phyloP scores from a whole-genome alignment of 2,888 invertebrate species.

The Ceraclea dissimilis region DNA sequence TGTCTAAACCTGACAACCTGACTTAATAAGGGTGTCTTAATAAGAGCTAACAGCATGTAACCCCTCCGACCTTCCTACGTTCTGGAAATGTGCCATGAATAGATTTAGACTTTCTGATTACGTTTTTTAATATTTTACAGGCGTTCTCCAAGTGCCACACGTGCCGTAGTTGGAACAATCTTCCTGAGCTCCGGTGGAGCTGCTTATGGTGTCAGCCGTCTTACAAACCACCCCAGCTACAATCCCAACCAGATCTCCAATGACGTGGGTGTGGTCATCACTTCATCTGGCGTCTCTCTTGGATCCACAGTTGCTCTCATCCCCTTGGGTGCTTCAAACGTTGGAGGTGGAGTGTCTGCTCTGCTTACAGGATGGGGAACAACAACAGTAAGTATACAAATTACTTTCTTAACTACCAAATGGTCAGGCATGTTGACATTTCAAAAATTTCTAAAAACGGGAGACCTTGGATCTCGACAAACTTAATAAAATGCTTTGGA shows the following conservation, averaged over 20 bases:
- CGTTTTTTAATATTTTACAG: neutral
- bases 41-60: too few relatives aligned
- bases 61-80: too few relatives aligned
- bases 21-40: too few relatives aligned
- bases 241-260: constrained; percentile 1
- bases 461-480: too few relatives aligned
- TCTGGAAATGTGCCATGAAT: too few relatives aligned
- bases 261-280: constrained; percentile 14
- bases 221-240: constrained; percentile 11
- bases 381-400: constrained; percentile 10
- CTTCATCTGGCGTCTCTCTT: constrained; percentile 2
- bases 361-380: constrained; percentile 20
- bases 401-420: too few relatives aligned
- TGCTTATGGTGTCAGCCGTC: constrained; percentile 22
- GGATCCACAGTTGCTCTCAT: constrained; percentile 9
- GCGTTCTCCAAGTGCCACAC: neutral
- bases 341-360: neutral
- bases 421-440: too few relatives aligned
- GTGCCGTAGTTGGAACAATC: constrained; percentile 31
- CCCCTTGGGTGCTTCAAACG: constrained; percentile 1
- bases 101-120: too few relatives aligned
- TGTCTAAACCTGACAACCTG: too few relatives aligned
- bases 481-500: too few relatives aligned
- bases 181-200: constrained; percentile 27
- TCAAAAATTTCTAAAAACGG: too few relatives aligned